These are phyloP conservation scores for Acromyrmex echinatior DNA, from an alignment of 1,140 invertebrate species.

Conservation along the genomic window DNA sequence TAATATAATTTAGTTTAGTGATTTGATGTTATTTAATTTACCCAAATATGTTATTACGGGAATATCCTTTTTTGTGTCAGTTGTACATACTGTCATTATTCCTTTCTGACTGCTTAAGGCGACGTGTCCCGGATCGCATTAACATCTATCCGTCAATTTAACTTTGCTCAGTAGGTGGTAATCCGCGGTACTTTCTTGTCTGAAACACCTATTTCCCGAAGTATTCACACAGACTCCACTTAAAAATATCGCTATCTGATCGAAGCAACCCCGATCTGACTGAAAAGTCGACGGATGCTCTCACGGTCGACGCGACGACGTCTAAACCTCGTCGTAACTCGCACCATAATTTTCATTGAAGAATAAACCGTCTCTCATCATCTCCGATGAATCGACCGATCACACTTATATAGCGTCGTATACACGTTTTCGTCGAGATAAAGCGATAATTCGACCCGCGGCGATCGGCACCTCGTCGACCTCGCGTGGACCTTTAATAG, in stretches of 20 bases:
- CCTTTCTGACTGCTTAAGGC: slow-evolving; percentile 40
- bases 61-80: slow-evolving; percentile 24
- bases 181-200: slow-evolving; percentile 24
- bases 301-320: slow-evolving; percentile 20
- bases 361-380: slow-evolving; percentile 26
- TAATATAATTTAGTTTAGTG: background rate
- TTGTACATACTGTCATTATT: slow-evolving; percentile 38
- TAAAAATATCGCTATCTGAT: slow-evolving; percentile 33
- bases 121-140: slow-evolving; percentile 55
- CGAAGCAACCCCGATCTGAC: slow-evolving; percentile 37
- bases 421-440: slow-evolving; percentile 43
- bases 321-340: background rate
- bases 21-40: background rate
- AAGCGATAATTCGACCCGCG: slow-evolving; percentile 58
- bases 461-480: slow-evolving; percentile 52
- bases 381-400: slow-evolving; percentile 42
- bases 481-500: slow-evolving; percentile 51
- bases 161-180: slow-evolving; percentile 11
- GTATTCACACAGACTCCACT: slow-evolving; percentile 15
- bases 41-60: background rate
- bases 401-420: background rate
- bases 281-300: slow-evolving; percentile 30
- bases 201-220: slow-evolving; percentile 35
- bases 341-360: slow-evolving; percentile 46
- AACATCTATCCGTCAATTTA: slow-evolving; percentile 58